A percentile compares a stretch with the other conserved stretches of the same genome.
Evolutionary conservation across 2,113 vertebrate species (phyloP).

Genomic region (Tautogolabrus adspersus): DNA sequence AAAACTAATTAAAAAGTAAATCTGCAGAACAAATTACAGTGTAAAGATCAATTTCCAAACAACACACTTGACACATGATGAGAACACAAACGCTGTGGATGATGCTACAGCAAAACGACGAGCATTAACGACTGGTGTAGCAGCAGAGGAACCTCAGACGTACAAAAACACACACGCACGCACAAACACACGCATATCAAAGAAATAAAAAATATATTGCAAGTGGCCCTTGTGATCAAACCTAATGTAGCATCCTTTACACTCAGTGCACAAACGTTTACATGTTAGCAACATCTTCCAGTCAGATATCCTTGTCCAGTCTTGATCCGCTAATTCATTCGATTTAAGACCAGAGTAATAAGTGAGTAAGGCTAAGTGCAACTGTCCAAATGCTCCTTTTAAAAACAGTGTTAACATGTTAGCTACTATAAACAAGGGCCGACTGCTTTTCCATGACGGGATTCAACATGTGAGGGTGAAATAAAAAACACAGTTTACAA

Average conservation of each 20-base stretch:
- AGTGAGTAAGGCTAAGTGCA: constrained; percentile 60
- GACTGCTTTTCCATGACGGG: constrained; percentile 39
- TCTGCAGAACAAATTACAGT: constrained; percentile 77
- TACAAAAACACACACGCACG: not conserved
- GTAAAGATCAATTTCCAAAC: constrained; percentile 74
- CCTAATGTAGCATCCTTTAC: constrained; percentile 34
- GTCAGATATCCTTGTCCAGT: constrained; percentile 26
- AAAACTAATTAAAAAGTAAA: constrained; percentile 60
- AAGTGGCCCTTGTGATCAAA: constrained; percentile 73
- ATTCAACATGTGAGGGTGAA: constrained; percentile 33
- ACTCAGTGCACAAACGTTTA: constrained; percentile 53
- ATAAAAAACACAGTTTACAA: constrained; percentile 41
- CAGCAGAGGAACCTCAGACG: constrained; percentile 69
- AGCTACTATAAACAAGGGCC: constrained; percentile 57
- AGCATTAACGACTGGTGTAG: constrained; percentile 72
- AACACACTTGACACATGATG: constrained; percentile 54
- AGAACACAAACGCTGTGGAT: constrained; percentile 56
- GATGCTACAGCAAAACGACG: constrained; percentile 59
- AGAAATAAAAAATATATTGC: constrained; percentile 61
- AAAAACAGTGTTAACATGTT: constrained; percentile 25
- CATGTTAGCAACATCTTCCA: constrained; percentile 30
- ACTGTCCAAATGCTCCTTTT: constrained; percentile 38
- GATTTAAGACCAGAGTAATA: constrained; percentile 42
- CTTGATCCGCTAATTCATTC: constrained; percentile 29
- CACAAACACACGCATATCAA: not conserved